Conservation (phyloP, 1,140 invertebrate genomes). For the Drosophila equinoxialis region DNA sequence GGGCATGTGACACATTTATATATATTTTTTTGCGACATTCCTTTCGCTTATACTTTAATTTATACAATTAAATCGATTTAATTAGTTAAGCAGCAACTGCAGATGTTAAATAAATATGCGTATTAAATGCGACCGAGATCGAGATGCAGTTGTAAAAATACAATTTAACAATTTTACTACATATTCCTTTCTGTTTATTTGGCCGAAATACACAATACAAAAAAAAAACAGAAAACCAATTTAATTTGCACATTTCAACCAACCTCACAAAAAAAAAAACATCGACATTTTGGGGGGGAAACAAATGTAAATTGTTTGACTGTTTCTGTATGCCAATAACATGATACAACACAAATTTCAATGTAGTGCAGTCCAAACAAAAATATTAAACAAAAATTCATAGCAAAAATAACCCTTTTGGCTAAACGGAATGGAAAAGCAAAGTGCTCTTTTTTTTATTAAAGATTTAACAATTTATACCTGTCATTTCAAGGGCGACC, state of each 20-base stretch:
- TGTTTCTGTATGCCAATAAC: constrained; percentile 9
- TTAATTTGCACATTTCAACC: constrained; percentile 31
- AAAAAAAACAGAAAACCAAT: constrained; percentile 38
- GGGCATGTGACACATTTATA: constrained; percentile 19
- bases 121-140: constrained; percentile 31
- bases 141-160: constrained; percentile 33
- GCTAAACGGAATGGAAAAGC: neutral
- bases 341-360: constrained; percentile 1
- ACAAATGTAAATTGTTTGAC: constrained; percentile 17
- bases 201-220: constrained; percentile 23
- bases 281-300: constrained; percentile 8
- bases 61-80: constrained; percentile 64
- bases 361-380: neutral
- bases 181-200: constrained; percentile 42
- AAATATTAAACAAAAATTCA: neutral
- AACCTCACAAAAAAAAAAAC: neutral
- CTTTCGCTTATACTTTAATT: constrained; percentile 51
- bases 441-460: neutral
- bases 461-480: neutral
- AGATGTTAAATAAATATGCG: constrained; percentile 62
- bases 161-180: constrained; percentile 42
- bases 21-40: neutral
- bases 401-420: neutral
- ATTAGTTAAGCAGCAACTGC: constrained; percentile 56
- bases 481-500: neutral